phyloP scores from a whole-genome alignment of 2,113 vertebrate species.

The Crotalus viridis region DNA sequence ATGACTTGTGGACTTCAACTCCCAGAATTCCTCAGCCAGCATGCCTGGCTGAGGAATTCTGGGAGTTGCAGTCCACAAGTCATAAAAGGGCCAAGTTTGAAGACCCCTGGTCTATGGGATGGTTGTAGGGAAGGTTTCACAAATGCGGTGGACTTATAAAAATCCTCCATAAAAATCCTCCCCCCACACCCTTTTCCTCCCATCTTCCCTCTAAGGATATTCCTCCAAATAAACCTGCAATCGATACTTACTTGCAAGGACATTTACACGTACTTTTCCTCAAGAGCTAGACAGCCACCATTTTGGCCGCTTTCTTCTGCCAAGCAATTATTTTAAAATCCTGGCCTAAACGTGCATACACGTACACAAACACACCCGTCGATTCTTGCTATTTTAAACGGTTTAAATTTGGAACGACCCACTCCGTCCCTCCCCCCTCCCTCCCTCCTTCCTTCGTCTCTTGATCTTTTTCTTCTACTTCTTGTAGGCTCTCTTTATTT shows the following conservation, averaged over 20 bases:
- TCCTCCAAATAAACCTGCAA: slow-evolving; percentile 51
- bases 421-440: not conserved
- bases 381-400: slow-evolving; percentile 55
- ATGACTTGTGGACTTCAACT: too few relatives aligned
- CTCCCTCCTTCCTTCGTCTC: not conserved
- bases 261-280: slow-evolving; percentile 46
- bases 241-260: slow-evolving; percentile 29
- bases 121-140: not conserved
- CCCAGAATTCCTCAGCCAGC: too few relatives aligned
- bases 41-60: too few relatives aligned
- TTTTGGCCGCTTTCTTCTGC: not conserved
- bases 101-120: not conserved
- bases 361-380: slow-evolving; percentile 35
- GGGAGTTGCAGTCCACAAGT: too few relatives aligned
- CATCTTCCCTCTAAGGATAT: slow-evolving; percentile 37
- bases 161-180: not conserved
- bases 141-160: not conserved
- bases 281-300: slow-evolving; percentile 24
- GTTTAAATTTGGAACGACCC: slow-evolving; percentile 62
- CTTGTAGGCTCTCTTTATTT: slow-evolving; percentile 77
- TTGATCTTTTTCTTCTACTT: not conserved
- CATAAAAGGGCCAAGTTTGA: too few relatives aligned
- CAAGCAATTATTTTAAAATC: slow-evolving; percentile 43
- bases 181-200: not conserved
- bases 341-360: slow-evolving; percentile 7